Evolutionary conservation across 2,888 invertebrate species (phyloP), one percentile per base, ranked within the genome.

Genomic region (Vandiemenella viatica): DNA sequence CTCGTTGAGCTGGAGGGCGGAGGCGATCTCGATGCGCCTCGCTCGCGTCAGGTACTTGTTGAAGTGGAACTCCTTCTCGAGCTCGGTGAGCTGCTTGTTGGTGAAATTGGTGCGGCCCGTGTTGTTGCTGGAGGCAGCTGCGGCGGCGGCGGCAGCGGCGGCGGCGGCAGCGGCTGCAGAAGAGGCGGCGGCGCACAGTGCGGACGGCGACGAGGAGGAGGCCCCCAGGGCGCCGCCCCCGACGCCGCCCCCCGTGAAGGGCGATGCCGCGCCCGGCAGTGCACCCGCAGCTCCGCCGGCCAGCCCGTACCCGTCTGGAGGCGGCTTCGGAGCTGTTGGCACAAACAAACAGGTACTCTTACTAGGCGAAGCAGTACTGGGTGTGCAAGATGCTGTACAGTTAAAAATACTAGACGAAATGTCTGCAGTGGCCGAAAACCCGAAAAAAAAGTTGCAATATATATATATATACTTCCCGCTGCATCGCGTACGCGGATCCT

Each of bases 21-120:
- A 88, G 1, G 98, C 98, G 58, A 98, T 98, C 70, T 98, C 98
- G 65, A 97, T 96, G 60, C 98, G 77, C 57, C 97, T 74, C 37
- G 95, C 96, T 58, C 97, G 73, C 37, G 97, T 98, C 62, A 98
- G 78, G 73, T 98, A 98, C 70, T 95, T 96, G 73, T 96, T 96
- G 71, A 95, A 97, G 68, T 97, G 97, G 71, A 97, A 98, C 68
- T 98, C 97, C 65, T 98, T 98, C 67, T 98, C 98, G 57, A 98
- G 75, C 68, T 98, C 98, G 2, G 97, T 98, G 55, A 98, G 79
- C 67, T 98, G 98, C 69, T 97, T 97, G 70, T 97, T 98, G 57
- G 96, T 96, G 73, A 98, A 98, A 72, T 98, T 98, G 37, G 98
- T 98, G 48, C 98, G 76, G 26, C 95, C 95, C 13, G 90, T 88